Conservation (phyloP, 2,797 vertebrate genomes). For the Phrynocephalus vlangalii region DNA sequence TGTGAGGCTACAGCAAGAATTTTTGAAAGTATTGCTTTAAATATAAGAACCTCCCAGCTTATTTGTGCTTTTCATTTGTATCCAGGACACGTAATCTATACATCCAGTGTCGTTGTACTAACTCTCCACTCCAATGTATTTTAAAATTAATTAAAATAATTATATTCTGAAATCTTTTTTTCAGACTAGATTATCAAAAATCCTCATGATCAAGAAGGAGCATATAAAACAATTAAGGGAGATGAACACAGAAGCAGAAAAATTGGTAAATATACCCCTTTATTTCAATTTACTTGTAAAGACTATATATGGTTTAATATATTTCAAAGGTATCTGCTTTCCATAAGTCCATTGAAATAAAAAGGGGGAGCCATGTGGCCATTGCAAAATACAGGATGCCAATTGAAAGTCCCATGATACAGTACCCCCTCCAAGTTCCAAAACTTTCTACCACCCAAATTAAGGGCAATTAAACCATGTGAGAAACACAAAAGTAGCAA, state of each 20-base stretch:
- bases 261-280: slow-evolving; percentile 84
- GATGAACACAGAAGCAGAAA: slow-evolving; percentile 99
- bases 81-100: background rate
- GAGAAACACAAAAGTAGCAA: background rate
- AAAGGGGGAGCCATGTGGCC: no score
- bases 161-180: slow-evolving; percentile 69
- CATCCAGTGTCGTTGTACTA: slow-evolving; percentile 34
- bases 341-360: background rate
- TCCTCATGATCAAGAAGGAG: slow-evolving; percentile 99
- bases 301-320: background rate
- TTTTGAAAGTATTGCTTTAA: slow-evolving; percentile 32
- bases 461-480: no score
- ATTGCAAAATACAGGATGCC: no score
- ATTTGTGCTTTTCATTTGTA: slow-evolving; percentile 11
- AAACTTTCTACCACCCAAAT: background rate
- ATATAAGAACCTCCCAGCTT: background rate
- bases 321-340: background rate
- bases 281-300: slow-evolving; percentile 49
- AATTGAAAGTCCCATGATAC: background rate
- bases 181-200: slow-evolving; percentile 97
- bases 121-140: slow-evolving; percentile 27
- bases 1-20: background rate
- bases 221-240: slow-evolving; percentile 97
- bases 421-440: background rate
- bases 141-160: slow-evolving; percentile 43